Evolutionary conservation across 2,888 invertebrate genomes (phyloP).

Genomic region (Lepas anatifera): DNA sequence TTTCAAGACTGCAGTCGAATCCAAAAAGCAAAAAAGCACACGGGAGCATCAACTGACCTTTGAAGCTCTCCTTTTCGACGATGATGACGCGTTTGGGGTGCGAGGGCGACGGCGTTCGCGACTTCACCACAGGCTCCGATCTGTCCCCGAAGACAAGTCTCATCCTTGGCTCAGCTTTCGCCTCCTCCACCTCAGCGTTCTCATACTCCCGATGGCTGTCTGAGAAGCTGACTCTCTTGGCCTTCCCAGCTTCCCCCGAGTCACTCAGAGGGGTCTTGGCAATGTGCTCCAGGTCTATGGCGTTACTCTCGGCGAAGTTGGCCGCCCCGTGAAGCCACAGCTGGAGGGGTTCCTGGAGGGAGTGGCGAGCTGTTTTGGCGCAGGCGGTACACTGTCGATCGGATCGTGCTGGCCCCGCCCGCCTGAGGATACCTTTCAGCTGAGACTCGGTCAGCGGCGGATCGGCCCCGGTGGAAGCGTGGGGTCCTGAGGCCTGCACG

Average conservation of each 20-base stretch:
- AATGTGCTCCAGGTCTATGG: background rate
- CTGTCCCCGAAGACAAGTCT: background rate
- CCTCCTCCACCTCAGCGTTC: background rate
- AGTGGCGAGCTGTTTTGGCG: constrained; percentile 13
- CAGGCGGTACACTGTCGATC: background rate
- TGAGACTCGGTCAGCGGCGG: background rate
- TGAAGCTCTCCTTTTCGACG: constrained; percentile 4
- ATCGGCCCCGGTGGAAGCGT: too few species aligned
- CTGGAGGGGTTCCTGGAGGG: constrained; percentile 24
- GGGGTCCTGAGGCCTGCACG: constrained; percentile 24
- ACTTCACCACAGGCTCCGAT: background rate
- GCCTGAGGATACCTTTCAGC: background rate
- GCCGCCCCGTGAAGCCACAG: constrained; percentile 4
- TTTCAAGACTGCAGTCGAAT: too few species aligned
- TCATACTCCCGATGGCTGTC: background rate
- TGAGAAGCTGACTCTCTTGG: background rate
- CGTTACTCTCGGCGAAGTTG: background rate
- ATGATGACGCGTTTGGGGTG: constrained; percentile 6
- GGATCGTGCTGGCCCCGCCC: background rate
- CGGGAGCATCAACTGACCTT: background rate
- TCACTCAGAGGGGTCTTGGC: background rate
- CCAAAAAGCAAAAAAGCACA: too few species aligned
- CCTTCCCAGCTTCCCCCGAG: background rate
- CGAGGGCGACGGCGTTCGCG: background rate
- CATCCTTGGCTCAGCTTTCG: too few species aligned